Evolutionary conservation across 2,888 invertebrate genomes (phyloP), one percentile per base, ranked within the genome.

Genomic region (Trachelus troglodyta): DNA sequence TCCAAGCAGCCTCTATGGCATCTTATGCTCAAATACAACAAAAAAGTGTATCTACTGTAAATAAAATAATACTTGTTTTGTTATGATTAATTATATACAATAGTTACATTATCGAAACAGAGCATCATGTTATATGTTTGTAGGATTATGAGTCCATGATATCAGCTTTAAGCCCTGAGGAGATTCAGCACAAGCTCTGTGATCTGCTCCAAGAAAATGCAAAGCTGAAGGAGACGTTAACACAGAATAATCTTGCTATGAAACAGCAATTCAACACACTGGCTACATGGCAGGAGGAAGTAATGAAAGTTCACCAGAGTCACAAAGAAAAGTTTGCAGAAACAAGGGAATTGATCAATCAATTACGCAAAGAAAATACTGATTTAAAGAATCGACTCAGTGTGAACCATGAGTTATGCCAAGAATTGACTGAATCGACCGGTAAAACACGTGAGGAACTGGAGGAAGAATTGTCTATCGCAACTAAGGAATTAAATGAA

Each of bases 301-400:
- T 95, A 85, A 91, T 94, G 87, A 93, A 93, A 82, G 94, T 95
- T 0, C 94, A 95, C 80, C 92, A 93, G 74, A 87, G 93, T 82
- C 94, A 95, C 79, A 95, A 94, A 85, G 93, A 93, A 83, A 95
- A 95, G 90, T 95, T 95, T 89, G 92, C 93, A 23, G 94, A 95
- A 89, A 95, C 94, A 0, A 94, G 93, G 84, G 92, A 92, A 23
- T 90, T 94, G 74, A 93, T 95, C 12, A 84, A 84, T 23, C 87
- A 88, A 68, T 85, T 92, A 33, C 89, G 87, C 77, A 84, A 84
- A 31, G 91, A 92, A 83, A 91, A 91, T 83, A 56, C 81, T 11
- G 88, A 90, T n/a, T 83, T 91, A 15, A 86, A 85, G 80, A 80
- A 56, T 56, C 56, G 56, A 56, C 56, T 56, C 1, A 56, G 56